A percentile compares a stretch with the other conserved stretches of the same genome.
Evolutionary conservation across 2,113 vertebrate genomes (phyloP).

Genomic region (Centropus bengalensis): DNA sequence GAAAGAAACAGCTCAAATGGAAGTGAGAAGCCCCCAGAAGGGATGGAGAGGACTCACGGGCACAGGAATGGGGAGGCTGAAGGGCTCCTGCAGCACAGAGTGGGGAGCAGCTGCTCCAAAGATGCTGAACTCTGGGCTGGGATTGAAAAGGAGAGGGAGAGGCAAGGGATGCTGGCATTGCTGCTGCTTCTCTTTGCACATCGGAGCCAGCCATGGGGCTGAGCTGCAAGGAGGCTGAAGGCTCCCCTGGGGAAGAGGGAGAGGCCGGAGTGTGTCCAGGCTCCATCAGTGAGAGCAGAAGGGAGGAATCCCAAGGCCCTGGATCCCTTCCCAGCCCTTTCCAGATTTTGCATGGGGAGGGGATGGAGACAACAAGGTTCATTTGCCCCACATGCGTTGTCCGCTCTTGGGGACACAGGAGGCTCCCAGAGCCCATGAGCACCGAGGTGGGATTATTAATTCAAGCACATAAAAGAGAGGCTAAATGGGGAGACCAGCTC

Average conservation of each 20-base stretch:
- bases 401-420: neutral
- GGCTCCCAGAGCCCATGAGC: neutral
- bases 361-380: neutral
- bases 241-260: neutral
- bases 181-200: neutral
- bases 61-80: neutral
- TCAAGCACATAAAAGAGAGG: neutral
- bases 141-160: neutral
- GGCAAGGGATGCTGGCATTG: neutral
- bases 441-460: neutral
- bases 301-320: neutral
- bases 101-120: neutral
- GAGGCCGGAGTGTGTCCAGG: neutral
- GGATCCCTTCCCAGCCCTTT: neutral
- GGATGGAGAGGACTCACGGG: neutral
- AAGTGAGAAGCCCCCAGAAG: neutral
- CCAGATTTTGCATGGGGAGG: neutral
- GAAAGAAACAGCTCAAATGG: neutral
- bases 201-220: fast-evolving
- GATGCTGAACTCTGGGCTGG: neutral
- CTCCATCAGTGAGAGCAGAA: neutral
- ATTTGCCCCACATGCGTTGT: fast-evolving
- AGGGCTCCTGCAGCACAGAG: neutral
- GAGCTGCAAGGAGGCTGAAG: fast-evolving
- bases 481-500: neutral